Percentiles rank a stretch among this genome's conserved stretches.
These are phyloP conservation scores for Vireo altiloquus DNA, from an alignment of 2,113 vertebrate genomes.

Conservation along the genomic window DNA sequence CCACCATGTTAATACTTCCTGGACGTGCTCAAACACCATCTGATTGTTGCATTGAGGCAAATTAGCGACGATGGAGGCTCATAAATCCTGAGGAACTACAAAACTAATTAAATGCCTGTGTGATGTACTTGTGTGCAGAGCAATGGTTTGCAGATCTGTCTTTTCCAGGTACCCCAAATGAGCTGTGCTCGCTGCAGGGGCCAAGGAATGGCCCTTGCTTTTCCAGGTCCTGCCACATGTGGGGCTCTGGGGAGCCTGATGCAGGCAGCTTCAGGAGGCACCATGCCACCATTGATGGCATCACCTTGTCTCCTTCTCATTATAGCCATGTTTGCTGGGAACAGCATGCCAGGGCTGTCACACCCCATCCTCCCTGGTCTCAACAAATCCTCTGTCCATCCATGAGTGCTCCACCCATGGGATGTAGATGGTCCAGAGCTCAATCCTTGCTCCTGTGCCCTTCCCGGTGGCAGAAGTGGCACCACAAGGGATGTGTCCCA, in stretches of 20 bases:
- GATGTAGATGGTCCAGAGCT: background rate
- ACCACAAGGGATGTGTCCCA: background rate
- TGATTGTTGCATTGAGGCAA: background rate
- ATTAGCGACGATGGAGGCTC: background rate
- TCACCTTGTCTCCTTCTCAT: background rate
- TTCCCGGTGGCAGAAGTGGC: background rate
- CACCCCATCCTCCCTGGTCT: background rate
- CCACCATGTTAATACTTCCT: background rate
- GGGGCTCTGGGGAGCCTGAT: background rate
- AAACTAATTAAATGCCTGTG: background rate
- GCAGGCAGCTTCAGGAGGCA: background rate
- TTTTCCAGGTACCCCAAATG: background rate
- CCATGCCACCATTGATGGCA: background rate
- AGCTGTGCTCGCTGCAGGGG: background rate
- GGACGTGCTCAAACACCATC: background rate
- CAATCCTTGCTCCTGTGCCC: background rate
- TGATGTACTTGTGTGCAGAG: background rate
- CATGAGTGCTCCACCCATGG: background rate
- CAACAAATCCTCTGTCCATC: background rate
- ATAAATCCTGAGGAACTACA: background rate
- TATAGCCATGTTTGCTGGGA: background rate
- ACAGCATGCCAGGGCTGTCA: fast-evolving
- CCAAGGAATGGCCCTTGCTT: background rate
- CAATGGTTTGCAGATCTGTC: background rate
- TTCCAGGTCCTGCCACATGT: fast-evolving